Percentiles rank a stretch among this genome's conserved stretches.
Evolutionary conservation across 2,113 vertebrate genomes (phyloP).

Genomic region (Orientallactaga bullata): DNA sequence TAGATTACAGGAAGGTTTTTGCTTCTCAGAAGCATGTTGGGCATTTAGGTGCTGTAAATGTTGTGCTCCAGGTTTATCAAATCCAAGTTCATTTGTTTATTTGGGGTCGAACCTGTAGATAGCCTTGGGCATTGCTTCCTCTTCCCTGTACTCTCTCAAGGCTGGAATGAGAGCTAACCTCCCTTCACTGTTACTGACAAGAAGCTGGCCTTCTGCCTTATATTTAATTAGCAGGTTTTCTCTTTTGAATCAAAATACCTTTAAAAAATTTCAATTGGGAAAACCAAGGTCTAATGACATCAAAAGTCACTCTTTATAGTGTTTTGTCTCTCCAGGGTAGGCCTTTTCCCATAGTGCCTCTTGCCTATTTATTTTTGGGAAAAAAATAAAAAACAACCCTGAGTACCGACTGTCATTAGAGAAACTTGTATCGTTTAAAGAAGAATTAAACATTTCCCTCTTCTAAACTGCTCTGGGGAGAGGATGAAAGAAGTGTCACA

Average conservation of each 20-base stretch:
- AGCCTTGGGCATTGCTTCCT: background rate
- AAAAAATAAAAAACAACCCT: background rate
- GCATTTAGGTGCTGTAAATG: constrained; percentile 62
- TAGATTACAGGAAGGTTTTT: constrained; percentile 64
- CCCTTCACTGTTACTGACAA: background rate
- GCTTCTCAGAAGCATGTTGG: constrained; percentile 71
- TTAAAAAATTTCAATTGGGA: background rate
- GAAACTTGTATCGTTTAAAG: constrained; percentile 67
- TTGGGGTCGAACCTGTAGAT: background rate
- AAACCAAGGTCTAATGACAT: constrained; percentile 49
- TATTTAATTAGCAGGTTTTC: constrained; percentile 60
- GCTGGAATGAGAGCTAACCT: background rate
- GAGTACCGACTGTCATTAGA: constrained; percentile 60
- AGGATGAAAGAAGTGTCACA: constrained; percentile 59
- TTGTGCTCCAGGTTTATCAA: constrained; percentile 45
- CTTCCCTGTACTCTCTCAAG: background rate
- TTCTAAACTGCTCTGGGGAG: constrained; percentile 59
- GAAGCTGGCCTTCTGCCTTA: background rate
- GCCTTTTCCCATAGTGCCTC: constrained; percentile 23
- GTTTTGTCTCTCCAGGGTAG: constrained; percentile 39
- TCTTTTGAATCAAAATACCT: constrained; percentile 55
- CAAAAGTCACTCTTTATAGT: constrained; percentile 35
- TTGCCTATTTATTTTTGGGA: constrained; percentile 59
- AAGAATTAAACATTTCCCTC: constrained; percentile 57
- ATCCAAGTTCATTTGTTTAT: constrained; percentile 63